Conservation (phyloP, 2,888 invertebrate species). For the Nemotelus pantherinus region DNA sequence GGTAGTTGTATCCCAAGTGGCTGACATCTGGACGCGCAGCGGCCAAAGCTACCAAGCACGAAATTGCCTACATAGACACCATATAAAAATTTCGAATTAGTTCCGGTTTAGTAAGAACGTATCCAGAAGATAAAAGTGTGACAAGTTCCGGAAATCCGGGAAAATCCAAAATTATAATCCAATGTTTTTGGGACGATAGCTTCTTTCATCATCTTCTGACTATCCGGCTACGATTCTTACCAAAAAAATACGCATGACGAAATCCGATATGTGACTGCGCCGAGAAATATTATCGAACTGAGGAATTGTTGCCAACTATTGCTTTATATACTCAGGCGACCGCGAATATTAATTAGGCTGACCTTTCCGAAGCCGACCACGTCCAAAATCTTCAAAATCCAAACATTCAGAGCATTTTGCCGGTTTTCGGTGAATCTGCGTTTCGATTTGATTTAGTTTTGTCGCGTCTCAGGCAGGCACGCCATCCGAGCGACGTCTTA, state of each 20-base stretch:
- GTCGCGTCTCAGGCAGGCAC: conserved; percentile 5
- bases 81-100: conserved; percentile 36
- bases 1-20: conserved; percentile 57
- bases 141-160: conserved; percentile 1
- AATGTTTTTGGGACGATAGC: neutral
- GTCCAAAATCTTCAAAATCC: conserved; percentile 30
- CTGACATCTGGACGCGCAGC: conserved; percentile 59
- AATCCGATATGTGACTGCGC: conserved; percentile 39
- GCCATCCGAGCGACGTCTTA: neutral
- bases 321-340: conserved; percentile 46
- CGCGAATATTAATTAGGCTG: conserved; percentile 49
- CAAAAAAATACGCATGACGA: conserved; percentile 46
- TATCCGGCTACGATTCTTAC: conserved; percentile 41
- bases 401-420: conserved; percentile 43
- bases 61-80: conserved; percentile 39
- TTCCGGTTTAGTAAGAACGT: neutral
- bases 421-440: conserved; percentile 38
- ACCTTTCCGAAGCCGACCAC: conserved; percentile 45
- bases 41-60: conserved; percentile 52
- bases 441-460: conserved; percentile 39
- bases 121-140: conserved; percentile 20
- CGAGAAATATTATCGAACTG: conserved; percentile 47
- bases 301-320: conserved; percentile 42
- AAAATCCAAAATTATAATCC: conserved; percentile 13
- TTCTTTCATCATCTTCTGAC: neutral